Base-by-base conservation (phyloP, 2,113 vertebrate species). In the Equus quagga region DNA sequence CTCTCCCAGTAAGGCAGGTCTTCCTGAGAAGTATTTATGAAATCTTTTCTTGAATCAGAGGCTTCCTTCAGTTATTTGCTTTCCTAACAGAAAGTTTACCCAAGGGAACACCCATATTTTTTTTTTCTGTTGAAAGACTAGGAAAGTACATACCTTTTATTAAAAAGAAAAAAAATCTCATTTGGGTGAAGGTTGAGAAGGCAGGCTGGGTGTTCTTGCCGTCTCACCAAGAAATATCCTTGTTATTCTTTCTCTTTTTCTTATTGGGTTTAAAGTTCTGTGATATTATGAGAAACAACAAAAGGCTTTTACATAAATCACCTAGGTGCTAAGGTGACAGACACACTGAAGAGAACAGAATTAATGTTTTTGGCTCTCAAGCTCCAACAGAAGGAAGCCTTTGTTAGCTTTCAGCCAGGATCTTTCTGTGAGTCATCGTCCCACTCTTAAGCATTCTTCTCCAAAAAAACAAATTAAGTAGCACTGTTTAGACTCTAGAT, bases 211-310 rank as follows among this genome's bases (percentile, higher is more conserved):
- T 89, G 67, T 76, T 85, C 90, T 56, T 24, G 3, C 23, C 6
- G 0, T 60, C 69, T 95, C 72, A 82, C 51, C n/a, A 24, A 67
- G 72, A 85, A 91, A n/a, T 36, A 33, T 51, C 65, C 44, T 80
- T 82, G 56, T 76, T 91, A 76, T 89, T 93, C 84, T 87, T 94
- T 87, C 67, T 12, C n/a, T 56, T 80, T 96, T 89, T 89, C 64
- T 70, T 67, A 88, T 58, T 15, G n/a, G 51, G 46, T 60, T 96
- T 91, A 83, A 89, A 96, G 62, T 91, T 89, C 84, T 93, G 7
- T 85, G 56, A 83, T 97, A 87, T 94, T 96, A 81, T 96, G 85
- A 97, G 62, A 96, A 97, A 97, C 62, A 97, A 96, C 87, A 93
- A 93, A 96, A 83, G 64, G 54, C 58, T 88, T 87, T 96, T 78